Base-by-base conservation (phyloP, 1,140 invertebrate species). In the Drosophila bocqueti region DNA sequence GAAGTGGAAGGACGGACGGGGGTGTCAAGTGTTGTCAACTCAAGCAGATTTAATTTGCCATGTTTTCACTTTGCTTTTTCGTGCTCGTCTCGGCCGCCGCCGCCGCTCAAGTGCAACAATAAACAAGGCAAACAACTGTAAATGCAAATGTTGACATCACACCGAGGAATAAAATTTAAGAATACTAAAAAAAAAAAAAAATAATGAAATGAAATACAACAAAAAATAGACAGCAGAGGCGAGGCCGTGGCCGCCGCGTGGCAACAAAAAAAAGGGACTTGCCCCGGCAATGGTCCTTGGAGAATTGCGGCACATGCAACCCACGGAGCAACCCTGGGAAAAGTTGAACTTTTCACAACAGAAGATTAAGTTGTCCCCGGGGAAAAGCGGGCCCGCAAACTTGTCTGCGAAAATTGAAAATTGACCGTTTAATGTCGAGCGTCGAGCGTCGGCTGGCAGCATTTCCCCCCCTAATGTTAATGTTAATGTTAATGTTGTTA, bases 31-130 rank as follows among this genome's bases (percentile, higher is more conserved):
- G 87, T 89, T 90, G 85, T 90, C 86, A 89, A 86, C 83, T 91
- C 83, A 91, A 89, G 81, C 89, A 76, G 84, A 91, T 91, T 90
- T 89, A 91, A 91, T 89, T 91, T 91, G 89, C 84, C 81, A 89
- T 84, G 83, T 91, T 86, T 91, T 67, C 73, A 62, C 64, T 72
- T 73, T 63, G 60, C 58, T 55, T 55, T 55, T 40, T 40, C 42
- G 26, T 61, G 58, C 36, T 74, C 52, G 52, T 10, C 34, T 42
- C 54, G 69, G 50, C 52, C 34, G 61, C 43, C 65, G 50, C 52
- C 34, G 61, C 43, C 65, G 76, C 59, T 81, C 81, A 76, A 91
- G 85, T 84, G 81, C 76, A 83, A 81, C 68, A 83, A 81, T 75
- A 83, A 83, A 78, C 87, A 81, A 77, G 54, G 59, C 83, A 68